Base-by-base conservation (phyloP, 2,797 vertebrate genomes). In the Arrhamphus sclerolepis region DNA sequence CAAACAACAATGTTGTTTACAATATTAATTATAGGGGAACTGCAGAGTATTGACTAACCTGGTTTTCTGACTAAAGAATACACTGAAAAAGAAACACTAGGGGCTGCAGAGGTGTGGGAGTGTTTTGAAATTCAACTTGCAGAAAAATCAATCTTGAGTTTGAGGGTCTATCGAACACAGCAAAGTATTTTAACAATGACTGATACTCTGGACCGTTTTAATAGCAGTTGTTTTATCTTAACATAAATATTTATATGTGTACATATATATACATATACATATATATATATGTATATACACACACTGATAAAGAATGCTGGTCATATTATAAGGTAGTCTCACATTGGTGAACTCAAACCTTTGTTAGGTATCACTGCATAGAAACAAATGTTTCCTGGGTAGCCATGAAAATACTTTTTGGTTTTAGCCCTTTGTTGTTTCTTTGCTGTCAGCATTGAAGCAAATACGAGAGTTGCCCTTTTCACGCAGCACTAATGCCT, bases 131-230 rank as follows among this genome's bases (percentile, higher is more conserved):
- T 38, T 38, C 3, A 38, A 38, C 34, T 38, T 3, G 13, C 5
- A 4, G 4, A 38, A 5, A 38, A 38, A 38, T 7, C 14, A 26
- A 57, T 57, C 7, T n/a, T 42, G n/a, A 28, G 34, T 47, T 53
- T 56, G 20, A 44, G 26, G 42, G 22, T 39, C 50, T 29, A 26
- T 41, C 41, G 46, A 26, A 44, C 50, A 66, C 20, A 48, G 61
- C 21, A 21, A 38, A 53, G 19, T 6, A 0, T 2, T 34, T 56
- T 46, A 26, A 18, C 9, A 28, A 22, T 38, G 28, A 7, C 7
- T 18, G 16, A 26, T 21, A 39, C 18, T 38, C 2, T 38, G 13
- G 11, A 38, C 34, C 13, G 34, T 38, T 14, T 14, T 16, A 24
- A 17, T 3, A 3, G 26, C 29, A 41, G 17, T 21, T 13, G 43